Conservation (phyloP, 2,797 vertebrate species). For the Anguilla megastoma region DNA sequence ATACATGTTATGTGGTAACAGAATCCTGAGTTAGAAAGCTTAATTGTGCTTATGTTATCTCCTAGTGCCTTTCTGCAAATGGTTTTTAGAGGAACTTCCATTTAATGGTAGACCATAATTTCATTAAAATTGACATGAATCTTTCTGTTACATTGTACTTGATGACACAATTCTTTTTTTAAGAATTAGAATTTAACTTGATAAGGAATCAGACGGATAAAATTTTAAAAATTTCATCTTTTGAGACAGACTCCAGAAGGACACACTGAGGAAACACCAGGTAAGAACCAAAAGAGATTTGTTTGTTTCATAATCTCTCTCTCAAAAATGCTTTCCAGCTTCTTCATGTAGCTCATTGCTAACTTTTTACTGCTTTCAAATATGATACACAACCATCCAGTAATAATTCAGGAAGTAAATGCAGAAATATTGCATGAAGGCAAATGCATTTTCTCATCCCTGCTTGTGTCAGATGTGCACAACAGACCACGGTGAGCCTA, state of each 20-base stretch:
- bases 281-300: not conserved
- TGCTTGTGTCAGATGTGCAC: not conserved
- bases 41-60: not conserved
- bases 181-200: not conserved
- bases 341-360: not conserved
- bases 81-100: not conserved
- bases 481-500: not conserved
- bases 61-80: not conserved
- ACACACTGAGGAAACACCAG: not conserved
- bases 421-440: not conserved
- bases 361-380: slow-evolving; percentile 27
- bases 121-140: not conserved
- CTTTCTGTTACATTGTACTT: not conserved
- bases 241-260: not conserved
- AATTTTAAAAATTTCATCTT: not conserved
- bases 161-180: not conserved
- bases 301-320: not conserved
- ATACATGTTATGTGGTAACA: not conserved
- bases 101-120: not conserved
- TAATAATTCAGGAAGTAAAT: not conserved
- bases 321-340: not conserved
- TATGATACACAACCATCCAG: not conserved
- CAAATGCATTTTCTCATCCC: not conserved
- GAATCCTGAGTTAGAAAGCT: not conserved
- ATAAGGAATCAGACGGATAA: slow-evolving; percentile 6